These are phyloP conservation scores for Carterocephalus palaemon DNA, from an alignment of 2,888 invertebrate genomes.

Conservation along the genomic window DNA sequence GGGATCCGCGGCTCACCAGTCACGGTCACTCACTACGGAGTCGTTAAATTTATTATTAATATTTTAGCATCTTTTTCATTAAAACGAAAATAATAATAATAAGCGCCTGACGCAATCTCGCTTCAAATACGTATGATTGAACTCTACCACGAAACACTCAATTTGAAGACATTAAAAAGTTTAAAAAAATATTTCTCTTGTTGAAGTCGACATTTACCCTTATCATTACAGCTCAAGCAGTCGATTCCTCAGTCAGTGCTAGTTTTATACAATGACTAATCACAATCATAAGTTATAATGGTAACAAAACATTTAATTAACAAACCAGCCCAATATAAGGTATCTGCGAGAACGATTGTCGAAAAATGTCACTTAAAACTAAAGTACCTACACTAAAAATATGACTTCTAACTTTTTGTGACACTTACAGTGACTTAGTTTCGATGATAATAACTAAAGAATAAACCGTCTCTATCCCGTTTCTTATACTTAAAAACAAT, in stretches of 20 bases:
- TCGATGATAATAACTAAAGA: constrained; percentile 43
- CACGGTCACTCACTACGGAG: too few relatives aligned
- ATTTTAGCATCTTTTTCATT: not conserved
- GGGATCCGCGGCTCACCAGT: too few relatives aligned
- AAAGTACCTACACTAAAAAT: constrained; percentile 11
- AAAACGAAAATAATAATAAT: not conserved
- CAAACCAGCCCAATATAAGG: constrained; percentile 4
- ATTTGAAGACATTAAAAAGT: constrained; percentile 68
- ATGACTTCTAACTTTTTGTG: constrained; percentile 42
- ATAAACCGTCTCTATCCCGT: constrained; percentile 13
- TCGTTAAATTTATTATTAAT: not conserved
- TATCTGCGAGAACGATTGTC: constrained; percentile 24
- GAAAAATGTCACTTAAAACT: constrained; percentile 19
- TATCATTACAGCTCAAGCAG: constrained; percentile 63
- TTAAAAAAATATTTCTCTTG: constrained; percentile 74
- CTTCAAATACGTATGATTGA: constrained; percentile 55
- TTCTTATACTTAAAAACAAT: constrained; percentile 21
- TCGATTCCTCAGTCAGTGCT: constrained; percentile 70
- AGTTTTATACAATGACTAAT: constrained; percentile 38
- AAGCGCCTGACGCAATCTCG: constrained; percentile 4
- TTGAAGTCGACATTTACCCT: constrained; percentile 67
- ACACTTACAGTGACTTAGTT: constrained; percentile 65
- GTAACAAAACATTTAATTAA: constrained; percentile 27
- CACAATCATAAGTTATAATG: constrained; percentile 33
- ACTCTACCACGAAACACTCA: constrained; percentile 51